Base-by-base conservation (phyloP, 2,797 vertebrate species). In the Octomys mimax region DNA sequence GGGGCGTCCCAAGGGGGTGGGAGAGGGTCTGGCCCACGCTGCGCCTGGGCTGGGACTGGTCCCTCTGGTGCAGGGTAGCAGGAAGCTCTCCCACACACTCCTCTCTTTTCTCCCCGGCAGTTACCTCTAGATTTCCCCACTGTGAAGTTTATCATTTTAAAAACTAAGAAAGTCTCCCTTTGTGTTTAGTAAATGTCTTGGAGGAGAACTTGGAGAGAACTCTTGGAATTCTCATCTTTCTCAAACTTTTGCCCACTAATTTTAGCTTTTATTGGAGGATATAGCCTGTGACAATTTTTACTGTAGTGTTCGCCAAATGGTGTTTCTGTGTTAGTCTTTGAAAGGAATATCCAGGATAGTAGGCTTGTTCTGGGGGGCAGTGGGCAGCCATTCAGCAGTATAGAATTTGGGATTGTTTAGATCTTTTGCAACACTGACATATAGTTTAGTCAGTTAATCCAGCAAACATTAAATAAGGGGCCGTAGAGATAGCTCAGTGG, bases 351-450 rank as follows among this genome's bases (percentile, higher is more conserved):
- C 39, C 22, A 36, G n/a, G 31, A 49, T 24, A 62, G 4, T 33
- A 64, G 13, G 2, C 31, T 71, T 86, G 68, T 78, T 92, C 59
- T 73, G 22, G 86, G 87, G 54, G 64, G 79, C 10, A n/a, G 54
- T 42, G 24, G 46, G 70, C 81, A 78, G 62, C 77, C 80, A 70
- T 52, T 86, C 81, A 59, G 28, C 31, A 71, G 18, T 59, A 49
- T 19, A 66, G 78, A 64, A 24, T 82, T 87, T 94, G 54, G 36
- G 39, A 46, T 75, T 79, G 81, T 61, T 94, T 79, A 77, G 42
- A 28, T 31, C 73, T 77, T 49, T 77, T 3, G 2, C 71, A 28
- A 31, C 26, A 77, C 26, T n/a, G 66, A 68, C 16, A 77, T 31
- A 81, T 73, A 33, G 81, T 73, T 59, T 31, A 57, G 39, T 73